These are phyloP conservation scores for Synergus japonicus DNA, from an alignment of 2,888 invertebrate species.

Conservation along the genomic window DNA sequence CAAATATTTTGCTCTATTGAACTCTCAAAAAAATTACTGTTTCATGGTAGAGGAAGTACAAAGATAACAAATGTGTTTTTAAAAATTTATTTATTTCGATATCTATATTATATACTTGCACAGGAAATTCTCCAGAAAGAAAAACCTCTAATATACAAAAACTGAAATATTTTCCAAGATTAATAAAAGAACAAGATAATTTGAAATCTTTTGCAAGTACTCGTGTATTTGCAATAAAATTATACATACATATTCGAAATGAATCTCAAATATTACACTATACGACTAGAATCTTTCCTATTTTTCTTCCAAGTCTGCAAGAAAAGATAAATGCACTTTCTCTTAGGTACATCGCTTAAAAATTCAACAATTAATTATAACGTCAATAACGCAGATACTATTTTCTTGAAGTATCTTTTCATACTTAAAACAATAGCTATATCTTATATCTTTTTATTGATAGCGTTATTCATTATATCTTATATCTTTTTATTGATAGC, in stretches of 20 bases:
- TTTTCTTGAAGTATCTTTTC: not conserved
- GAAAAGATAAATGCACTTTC: not conserved
- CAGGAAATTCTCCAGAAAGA: not conserved
- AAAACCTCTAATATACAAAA: not conserved
- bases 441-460: not conserved
- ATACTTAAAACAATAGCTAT: not conserved
- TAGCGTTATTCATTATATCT: not conserved
- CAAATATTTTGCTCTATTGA: too few relatives aligned
- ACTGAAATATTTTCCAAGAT: not conserved
- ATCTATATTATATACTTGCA: not conserved
- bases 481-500: not conserved
- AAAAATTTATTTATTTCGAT: not conserved
- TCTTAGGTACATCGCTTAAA: not conserved
- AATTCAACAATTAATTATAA: not conserved
- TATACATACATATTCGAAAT: not conserved
- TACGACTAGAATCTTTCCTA: not conserved
- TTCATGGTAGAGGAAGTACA: not conserved
- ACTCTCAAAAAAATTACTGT: not conserved
- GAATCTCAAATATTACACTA: not conserved
- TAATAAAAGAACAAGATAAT: not conserved
- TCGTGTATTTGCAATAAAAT: not conserved
- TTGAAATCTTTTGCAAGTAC: not conserved
- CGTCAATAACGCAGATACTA: not conserved
- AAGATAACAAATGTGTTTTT: not conserved
- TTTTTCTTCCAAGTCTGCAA: not conserved